phyloP scores from a whole-genome alignment of 1,140 invertebrate species.

The Cyclina sinensis region DNA sequence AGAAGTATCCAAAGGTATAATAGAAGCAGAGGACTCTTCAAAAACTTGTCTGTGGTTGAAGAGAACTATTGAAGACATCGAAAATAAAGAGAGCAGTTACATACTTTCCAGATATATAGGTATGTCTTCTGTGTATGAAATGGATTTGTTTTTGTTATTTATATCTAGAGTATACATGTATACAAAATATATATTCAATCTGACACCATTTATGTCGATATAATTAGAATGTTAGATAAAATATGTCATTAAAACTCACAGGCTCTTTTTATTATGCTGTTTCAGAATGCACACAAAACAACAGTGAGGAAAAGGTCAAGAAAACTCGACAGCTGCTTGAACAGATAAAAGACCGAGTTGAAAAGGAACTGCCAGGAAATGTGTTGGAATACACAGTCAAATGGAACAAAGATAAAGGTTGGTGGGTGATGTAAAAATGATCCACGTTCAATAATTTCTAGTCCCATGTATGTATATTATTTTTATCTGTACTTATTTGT shows the following conservation, averaged over 20 bases:
- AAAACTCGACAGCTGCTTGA: slow-evolving; percentile 68
- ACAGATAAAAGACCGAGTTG: slow-evolving; percentile 62
- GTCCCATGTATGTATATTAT: too few species aligned
- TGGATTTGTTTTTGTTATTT: too few species aligned
- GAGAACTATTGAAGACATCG: slow-evolving; percentile 72
- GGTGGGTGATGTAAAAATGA: background rate
- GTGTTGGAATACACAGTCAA: slow-evolving; percentile 59
- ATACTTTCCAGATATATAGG: slow-evolving; percentile 71
- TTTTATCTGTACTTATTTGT: too few species aligned
- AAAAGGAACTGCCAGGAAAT: slow-evolving; percentile 42
- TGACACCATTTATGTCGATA: too few species aligned
- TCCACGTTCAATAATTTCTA: too few species aligned
- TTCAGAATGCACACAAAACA: slow-evolving; percentile 71
- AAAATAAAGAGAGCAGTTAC: slow-evolving; percentile 61
- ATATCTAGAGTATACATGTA: too few species aligned
- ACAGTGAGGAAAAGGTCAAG: slow-evolving; percentile 67
- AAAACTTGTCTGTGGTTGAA: slow-evolving; percentile 76
- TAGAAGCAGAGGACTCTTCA: background rate
- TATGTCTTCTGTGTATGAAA: too few species aligned
- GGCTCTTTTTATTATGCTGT: too few species aligned
- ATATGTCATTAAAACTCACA: too few species aligned
- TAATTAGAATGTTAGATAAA: too few species aligned
- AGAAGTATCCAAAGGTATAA: slow-evolving; percentile 69
- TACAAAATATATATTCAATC: too few species aligned
- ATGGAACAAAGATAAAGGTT: slow-evolving; percentile 73